phyloP scores from a whole-genome alignment of 2,113 vertebrate genomes.

The Notiomystis cincta region DNA sequence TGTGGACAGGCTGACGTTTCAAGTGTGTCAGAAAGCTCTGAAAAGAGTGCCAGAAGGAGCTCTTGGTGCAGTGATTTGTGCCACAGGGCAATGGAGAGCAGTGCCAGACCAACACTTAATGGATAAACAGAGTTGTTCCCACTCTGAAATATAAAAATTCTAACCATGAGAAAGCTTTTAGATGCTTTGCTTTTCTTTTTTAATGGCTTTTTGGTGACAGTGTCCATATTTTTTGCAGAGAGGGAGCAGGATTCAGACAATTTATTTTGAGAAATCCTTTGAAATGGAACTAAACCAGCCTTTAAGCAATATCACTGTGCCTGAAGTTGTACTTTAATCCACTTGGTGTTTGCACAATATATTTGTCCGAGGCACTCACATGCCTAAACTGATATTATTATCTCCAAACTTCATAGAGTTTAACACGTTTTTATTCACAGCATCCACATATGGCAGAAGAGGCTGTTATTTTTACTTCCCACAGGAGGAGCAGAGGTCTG shows the following conservation, averaged over 20 bases:
- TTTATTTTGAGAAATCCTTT: conserved; percentile 10
- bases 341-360: background rate
- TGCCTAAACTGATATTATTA: background rate
- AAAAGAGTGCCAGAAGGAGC: background rate
- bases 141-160: background rate
- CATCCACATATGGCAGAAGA: background rate
- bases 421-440: background rate
- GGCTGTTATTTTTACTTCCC: background rate
- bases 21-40: background rate
- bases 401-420: background rate
- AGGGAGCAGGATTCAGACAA: background rate
- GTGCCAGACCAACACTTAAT: background rate
- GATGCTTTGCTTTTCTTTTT: background rate
- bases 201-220: background rate
- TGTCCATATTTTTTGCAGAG: background rate
- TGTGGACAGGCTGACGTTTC: background rate
- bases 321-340: background rate
- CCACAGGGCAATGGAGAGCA: background rate
- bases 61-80: background rate
- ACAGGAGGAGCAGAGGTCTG: background rate
- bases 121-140: background rate
- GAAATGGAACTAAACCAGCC: background rate
- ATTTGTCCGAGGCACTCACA: background rate
- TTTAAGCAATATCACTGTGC: background rate
- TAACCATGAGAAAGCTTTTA: background rate